Evolutionary conservation across 2,797 vertebrate genomes (phyloP), one percentile per base, ranked within the genome.

Genomic region (Lithobates pipiens): DNA sequence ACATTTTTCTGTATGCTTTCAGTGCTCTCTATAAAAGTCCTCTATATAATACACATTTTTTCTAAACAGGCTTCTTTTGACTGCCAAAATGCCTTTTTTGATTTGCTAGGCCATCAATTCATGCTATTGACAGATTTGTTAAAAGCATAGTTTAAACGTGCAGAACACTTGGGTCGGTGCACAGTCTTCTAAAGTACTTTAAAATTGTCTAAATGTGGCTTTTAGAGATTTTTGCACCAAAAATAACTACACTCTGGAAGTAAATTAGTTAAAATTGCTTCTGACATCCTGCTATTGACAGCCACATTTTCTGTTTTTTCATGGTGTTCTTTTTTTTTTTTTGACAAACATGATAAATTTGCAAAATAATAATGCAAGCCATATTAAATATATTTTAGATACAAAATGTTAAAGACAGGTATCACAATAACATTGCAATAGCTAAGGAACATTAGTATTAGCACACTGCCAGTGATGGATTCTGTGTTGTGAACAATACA

Each of bases 41-140:
- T 13, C 42, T 25, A 16, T 39, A 15, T 46, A 67, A 8, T 50
- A 15, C 29, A 29, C 16, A 5, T 70, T 80, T 71, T 81, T 63
- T 50, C 42, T 73, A 29, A 21, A 44, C 21, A 27, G 39, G n/a
- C 21, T 25, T 54, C 25, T 42, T 27, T 72, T 72, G 57, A 18
- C 10, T 0, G n/a, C 36, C 50, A 72, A 82, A 73, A 39, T 61
- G 18, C 15, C 25, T 65, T 67, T 78, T 11, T 7, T 50, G 18
- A 65, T 78, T 77, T 72, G 27, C n/a, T 36, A 71, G 75, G 18
- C 50, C 82, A 77, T 32, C 46, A 84, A 70, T 84, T 70, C 61
- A 69, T 29, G 18, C 50, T 67, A 77, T 32, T 84, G 67, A 70
- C 46, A 84, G 67, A 44, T 72, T 63, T 57, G 27, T 71, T 85